These are phyloP conservation scores for Diplodus sargus DNA, from an alignment of 2,797 vertebrate species.

Conservation along the genomic window DNA sequence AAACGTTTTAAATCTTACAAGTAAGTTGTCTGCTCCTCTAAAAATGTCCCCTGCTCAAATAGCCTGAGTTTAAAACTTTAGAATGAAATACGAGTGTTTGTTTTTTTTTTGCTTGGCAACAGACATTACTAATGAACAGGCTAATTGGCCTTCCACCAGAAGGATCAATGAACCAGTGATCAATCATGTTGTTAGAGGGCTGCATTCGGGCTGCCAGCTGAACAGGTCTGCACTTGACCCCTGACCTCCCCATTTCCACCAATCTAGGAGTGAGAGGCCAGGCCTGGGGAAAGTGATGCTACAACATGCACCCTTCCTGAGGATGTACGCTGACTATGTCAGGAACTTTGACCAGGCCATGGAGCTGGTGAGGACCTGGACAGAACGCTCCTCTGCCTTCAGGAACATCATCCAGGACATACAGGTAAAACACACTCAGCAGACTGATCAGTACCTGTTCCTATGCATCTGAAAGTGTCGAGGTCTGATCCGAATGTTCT, in stretches of 20 bases:
- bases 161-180: too few species aligned
- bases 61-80: too few species aligned
- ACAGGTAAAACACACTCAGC: conserved; percentile 78
- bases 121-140: too few species aligned
- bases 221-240: background rate
- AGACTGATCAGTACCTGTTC: accelerated
- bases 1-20: too few species aligned
- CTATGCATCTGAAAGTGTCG: accelerated
- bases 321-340: conserved; percentile 92
- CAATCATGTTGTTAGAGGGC: too few species aligned
- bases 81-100: too few species aligned
- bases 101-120: too few species aligned
- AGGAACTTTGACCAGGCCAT: conserved; percentile 90
- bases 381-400: conserved; percentile 86
- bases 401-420: conserved; percentile 86
- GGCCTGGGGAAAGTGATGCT: conserved; percentile 90
- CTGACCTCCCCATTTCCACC: background rate
- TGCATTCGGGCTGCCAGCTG: too few species aligned
- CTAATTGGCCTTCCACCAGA: too few species aligned
- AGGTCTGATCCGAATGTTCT: background rate
- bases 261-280: conserved; percentile 81
- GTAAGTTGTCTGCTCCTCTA: too few species aligned
- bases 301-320: conserved; percentile 91
- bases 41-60: too few species aligned
- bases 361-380: conserved; percentile 89